Conservation (phyloP, 2,888 invertebrate genomes). For the Gastracanthus pulcherrimus region DNA sequence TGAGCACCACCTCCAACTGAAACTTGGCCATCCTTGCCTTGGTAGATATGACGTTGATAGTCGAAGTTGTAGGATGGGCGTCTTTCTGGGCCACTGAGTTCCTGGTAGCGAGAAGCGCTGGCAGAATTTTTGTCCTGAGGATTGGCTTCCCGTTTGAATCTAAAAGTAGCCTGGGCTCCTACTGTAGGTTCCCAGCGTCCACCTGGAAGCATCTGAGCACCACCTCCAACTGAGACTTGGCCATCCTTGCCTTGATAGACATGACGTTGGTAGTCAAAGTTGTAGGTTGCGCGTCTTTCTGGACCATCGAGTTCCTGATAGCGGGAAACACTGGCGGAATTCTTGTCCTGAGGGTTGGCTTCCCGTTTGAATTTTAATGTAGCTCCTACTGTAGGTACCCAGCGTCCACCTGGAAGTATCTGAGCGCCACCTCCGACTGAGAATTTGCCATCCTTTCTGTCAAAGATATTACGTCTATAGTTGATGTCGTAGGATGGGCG, state of each 20-base stretch:
- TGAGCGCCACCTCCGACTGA: slow-evolving; percentile 59
- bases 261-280: slow-evolving; percentile 60
- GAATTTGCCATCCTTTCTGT: slow-evolving; percentile 59
- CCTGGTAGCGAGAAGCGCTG: slow-evolving; percentile 37
- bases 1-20: slow-evolving; percentile 58
- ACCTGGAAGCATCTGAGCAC: slow-evolving; percentile 60
- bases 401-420: slow-evolving; percentile 57
- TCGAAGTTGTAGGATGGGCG: slow-evolving; percentile 59
- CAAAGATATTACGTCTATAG: slow-evolving; percentile 60
- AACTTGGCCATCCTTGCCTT: slow-evolving; percentile 58
- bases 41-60: slow-evolving; percentile 60
- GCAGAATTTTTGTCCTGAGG: slow-evolving; percentile 55
- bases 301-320: slow-evolving; percentile 58
- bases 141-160: slow-evolving; percentile 52
- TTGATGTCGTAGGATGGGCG: slow-evolving; percentile 59
- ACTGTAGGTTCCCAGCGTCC: slow-evolving; percentile 54
- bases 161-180: slow-evolving; percentile 60
- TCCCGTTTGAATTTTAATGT: not conserved
- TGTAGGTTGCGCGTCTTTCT: slow-evolving; percentile 59
- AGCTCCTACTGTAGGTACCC: not conserved
- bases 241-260: slow-evolving; percentile 59
- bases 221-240: slow-evolving; percentile 58
- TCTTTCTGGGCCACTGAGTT: slow-evolving; percentile 57
- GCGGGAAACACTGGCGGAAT: slow-evolving; percentile 8
- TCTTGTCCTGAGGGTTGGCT: slow-evolving; percentile 27